Evolutionary conservation across 1,140 invertebrate genomes (phyloP).

Genomic region (Drosophila orosa): DNA sequence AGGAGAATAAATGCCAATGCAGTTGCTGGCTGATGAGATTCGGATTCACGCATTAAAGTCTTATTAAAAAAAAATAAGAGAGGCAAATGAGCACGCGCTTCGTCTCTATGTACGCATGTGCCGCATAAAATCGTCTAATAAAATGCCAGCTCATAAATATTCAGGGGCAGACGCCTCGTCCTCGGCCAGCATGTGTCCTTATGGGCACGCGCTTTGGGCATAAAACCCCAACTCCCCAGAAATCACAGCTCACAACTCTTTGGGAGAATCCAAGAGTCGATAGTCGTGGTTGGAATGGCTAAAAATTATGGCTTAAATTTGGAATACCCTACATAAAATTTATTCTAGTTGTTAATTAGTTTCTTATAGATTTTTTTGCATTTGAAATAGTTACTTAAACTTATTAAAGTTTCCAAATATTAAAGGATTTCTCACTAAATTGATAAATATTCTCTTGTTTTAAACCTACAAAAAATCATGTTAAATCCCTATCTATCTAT

Average conservation of each 20-base stretch:
- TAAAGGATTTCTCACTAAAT: too few species aligned
- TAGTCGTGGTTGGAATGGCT: not conserved
- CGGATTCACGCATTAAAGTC: constrained; percentile 57
- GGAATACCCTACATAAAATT: not conserved
- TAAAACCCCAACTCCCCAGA: constrained; percentile 50
- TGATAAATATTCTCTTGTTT: not conserved
- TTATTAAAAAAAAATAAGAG: constrained; percentile 52
- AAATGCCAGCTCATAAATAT: constrained; percentile 79
- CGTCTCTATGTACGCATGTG: constrained; percentile 40
- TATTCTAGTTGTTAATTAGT: not conserved
- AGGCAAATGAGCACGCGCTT: constrained; percentile 44
- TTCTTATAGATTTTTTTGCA: not conserved
- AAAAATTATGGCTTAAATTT: too few species aligned
- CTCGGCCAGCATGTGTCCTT: constrained; percentile 53
- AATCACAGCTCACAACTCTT: constrained; percentile 67
- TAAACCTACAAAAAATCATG: not conserved
- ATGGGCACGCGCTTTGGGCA: constrained; percentile 63
- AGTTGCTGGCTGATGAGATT: constrained; percentile 6
- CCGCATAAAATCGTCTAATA: constrained; percentile 72
- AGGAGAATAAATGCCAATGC: constrained; percentile 4
- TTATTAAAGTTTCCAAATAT: not conserved
- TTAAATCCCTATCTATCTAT: not conserved
- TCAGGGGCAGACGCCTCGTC: constrained; percentile 34
- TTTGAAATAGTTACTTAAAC: not conserved
- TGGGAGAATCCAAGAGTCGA: not conserved